Conservation (phyloP, 1,140 invertebrate genomes). For the Macrobrachium nipponense region DNA sequence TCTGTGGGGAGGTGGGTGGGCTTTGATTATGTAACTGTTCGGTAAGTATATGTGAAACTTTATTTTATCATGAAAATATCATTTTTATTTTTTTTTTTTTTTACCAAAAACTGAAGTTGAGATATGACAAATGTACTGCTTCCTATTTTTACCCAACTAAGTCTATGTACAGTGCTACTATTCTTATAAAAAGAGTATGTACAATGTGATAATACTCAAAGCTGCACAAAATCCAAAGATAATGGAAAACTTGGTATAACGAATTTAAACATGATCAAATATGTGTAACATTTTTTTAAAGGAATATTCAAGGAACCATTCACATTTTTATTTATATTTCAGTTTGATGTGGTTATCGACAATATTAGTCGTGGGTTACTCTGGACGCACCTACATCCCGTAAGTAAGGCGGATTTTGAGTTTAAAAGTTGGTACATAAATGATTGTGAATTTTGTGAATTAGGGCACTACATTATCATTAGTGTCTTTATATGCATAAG, state of each 20-base stretch:
- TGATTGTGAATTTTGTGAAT: not conserved
- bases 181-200: not conserved
- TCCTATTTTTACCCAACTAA: too few species aligned
- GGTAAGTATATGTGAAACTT: too few species aligned
- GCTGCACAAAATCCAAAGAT: too few species aligned
- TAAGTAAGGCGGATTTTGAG: slow-evolving; percentile 13
- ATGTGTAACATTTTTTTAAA: not conserved
- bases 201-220: not conserved
- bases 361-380: slow-evolving; percentile 48
- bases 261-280: not conserved
- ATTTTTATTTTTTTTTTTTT: too few species aligned
- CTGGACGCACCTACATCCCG: slow-evolving; percentile 56
- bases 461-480: not conserved
- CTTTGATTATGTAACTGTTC: too few species aligned
- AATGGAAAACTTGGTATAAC: not conserved
- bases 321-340: slow-evolving; percentile 18
- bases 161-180: too few species aligned
- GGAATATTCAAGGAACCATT: not conserved
- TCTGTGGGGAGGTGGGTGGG: too few species aligned
- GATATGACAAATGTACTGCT: too few species aligned
- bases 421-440: not conserved
- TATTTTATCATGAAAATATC: too few species aligned
- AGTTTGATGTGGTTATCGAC: slow-evolving; percentile 62
- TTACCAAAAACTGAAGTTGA: not conserved
- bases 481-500: not conserved